These are phyloP conservation scores for Macrophya annulata DNA, from an alignment of 2,888 invertebrate genomes.

Conservation along the genomic window DNA sequence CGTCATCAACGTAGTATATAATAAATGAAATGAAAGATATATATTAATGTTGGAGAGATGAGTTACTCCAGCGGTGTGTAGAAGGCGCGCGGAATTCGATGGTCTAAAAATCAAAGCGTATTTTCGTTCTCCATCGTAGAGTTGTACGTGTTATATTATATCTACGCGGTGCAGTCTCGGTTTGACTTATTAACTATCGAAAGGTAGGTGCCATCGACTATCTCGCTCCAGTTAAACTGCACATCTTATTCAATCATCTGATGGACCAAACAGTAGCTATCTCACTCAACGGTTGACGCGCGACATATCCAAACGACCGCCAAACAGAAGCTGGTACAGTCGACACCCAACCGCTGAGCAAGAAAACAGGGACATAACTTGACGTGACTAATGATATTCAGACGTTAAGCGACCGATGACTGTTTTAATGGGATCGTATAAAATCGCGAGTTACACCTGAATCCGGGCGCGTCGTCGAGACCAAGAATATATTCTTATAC, in stretches of 20 bases:
- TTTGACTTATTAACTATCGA: slow-evolving; percentile 49
- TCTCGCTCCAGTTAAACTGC: slow-evolving; percentile 40
- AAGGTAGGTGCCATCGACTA: slow-evolving; percentile 41
- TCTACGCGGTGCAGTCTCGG: slow-evolving; percentile 49
- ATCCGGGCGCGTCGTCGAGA: slow-evolving; percentile 12
- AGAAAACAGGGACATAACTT: slow-evolving; percentile 63
- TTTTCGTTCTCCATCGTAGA: not conserved
- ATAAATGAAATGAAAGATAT: slow-evolving; percentile 16
- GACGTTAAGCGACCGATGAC: slow-evolving; percentile 65
- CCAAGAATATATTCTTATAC: not conserved
- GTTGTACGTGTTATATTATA: not conserved
- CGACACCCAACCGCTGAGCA: slow-evolving; percentile 11
- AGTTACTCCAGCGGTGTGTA: not conserved
- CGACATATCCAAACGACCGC: slow-evolving; percentile 59
- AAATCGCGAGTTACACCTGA: slow-evolving; percentile 52
- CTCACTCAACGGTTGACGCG: slow-evolving; percentile 63
- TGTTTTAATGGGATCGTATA: slow-evolving; percentile 60
- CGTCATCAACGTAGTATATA: not conserved
- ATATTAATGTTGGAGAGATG: not conserved
- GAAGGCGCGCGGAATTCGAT: slow-evolving; percentile 7
- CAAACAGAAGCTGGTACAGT: slow-evolving; percentile 28
- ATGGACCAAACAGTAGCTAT: slow-evolving; percentile 58
- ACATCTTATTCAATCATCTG: slow-evolving; percentile 62
- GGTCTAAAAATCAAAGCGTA: not conserved
- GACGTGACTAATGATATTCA: slow-evolving; percentile 70